Percentiles rank a stretch among this genome's conserved stretches.
These are phyloP conservation scores for Tyrannus savana DNA, from an alignment of 2,113 vertebrate genomes.

Conservation along the genomic window DNA sequence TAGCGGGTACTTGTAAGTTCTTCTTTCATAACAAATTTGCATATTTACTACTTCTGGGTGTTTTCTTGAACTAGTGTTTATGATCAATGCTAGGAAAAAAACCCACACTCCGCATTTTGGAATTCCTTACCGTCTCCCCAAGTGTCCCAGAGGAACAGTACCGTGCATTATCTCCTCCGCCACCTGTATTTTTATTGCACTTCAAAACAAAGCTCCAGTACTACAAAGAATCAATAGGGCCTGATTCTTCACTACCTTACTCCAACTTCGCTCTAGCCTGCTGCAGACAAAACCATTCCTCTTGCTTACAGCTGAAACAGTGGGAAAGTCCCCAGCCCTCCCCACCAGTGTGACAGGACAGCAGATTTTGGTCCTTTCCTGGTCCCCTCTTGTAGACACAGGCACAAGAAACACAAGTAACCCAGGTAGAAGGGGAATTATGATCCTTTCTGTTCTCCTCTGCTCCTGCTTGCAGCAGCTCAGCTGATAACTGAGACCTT, in stretches of 20 bases:
- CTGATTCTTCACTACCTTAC: constrained; percentile 44
- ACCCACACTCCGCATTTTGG: neutral
- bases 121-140: neutral
- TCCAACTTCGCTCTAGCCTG: neutral
- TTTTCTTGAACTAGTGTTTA: constrained; percentile 43
- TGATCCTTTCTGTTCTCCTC: neutral
- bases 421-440: fast-evolving
- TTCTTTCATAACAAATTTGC: constrained; percentile 50
- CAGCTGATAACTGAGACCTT: neutral
- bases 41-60: constrained; percentile 66
- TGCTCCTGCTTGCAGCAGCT: fast-evolving
- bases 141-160: constrained; percentile 36
- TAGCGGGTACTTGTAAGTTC: neutral
- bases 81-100: constrained; percentile 10
- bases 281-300: neutral
- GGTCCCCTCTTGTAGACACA: neutral
- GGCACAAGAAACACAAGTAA: neutral
- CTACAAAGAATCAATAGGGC: constrained; percentile 14
- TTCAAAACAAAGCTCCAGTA: constrained; percentile 54
- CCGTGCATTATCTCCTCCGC: constrained; percentile 27
- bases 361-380: neutral
- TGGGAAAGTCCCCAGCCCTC: neutral
- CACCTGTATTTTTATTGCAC: constrained; percentile 60
- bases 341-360: fast-evolving
- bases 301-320: neutral